phyloP scores from a whole-genome alignment of 2,888 invertebrate species.

The Orchestes rusci region DNA sequence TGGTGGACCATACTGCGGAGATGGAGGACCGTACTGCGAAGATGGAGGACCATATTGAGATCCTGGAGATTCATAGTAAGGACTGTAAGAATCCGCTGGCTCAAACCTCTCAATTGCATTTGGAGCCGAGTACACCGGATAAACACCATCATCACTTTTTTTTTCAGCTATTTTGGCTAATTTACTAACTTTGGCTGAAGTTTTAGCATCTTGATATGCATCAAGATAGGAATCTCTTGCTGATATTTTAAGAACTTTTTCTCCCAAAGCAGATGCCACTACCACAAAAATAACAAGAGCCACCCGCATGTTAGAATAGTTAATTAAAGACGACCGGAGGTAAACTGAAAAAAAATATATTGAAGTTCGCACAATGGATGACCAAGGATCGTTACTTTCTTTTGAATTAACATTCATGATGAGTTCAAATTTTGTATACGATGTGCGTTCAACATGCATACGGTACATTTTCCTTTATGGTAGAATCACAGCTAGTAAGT shows the following conservation, averaged over 20 bases:
- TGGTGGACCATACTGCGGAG: constrained; percentile 29
- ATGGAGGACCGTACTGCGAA: constrained; percentile 31
- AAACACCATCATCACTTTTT: constrained; percentile 46
- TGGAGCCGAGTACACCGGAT: constrained; percentile 43
- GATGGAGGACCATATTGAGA: constrained; percentile 30
- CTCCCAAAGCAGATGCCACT: constrained; percentile 6
- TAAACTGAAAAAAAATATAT: no score
- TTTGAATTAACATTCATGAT: no score
- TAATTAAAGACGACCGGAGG: no score
- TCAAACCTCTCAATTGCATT: constrained; percentile 27
- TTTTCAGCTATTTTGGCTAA: constrained; percentile 36
- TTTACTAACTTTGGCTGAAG: constrained; percentile 5
- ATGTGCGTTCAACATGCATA: no score
- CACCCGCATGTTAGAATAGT: constrained; percentile 7
- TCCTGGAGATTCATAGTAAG: background rate
- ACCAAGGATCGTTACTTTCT: no score
- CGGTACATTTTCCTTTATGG: no score
- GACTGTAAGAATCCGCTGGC: constrained; percentile 18
- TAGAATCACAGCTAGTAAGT: no score
- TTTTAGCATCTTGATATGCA: constrained; percentile 53
- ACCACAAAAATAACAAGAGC: background rate
- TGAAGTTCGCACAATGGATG: no score
- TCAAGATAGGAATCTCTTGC: constrained; percentile 55
- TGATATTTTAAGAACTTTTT: constrained; percentile 17
- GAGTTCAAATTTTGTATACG: no score